Evolutionary conservation across 2,888 invertebrate genomes (phyloP), one percentile per base, ranked within the genome.

Genomic region (Orchesella flavescens): DNA sequence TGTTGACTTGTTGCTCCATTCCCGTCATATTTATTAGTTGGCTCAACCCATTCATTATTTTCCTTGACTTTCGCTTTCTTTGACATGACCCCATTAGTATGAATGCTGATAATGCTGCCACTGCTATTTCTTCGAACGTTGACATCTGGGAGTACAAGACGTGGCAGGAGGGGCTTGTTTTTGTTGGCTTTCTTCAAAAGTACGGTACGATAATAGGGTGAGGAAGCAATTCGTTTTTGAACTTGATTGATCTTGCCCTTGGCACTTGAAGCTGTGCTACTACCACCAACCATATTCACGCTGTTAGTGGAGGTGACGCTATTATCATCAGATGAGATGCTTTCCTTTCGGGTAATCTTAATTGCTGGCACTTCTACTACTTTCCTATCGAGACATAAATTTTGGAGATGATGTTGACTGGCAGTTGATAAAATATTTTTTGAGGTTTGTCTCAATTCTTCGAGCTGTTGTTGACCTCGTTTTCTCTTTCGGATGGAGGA

Each of bases 261-360:
- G 78, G 78, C 75, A 34, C 69, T 19, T 1, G 4, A 23, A 5
- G 13, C 21, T 1, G 12, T 12, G 9, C 43, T 49, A 13, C 21
- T 43, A n/a, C 49, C 44, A 19, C 49, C 83, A 74, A 74, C 53
- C 3, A 44, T 34, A 21, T 79, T 63, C 17, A 83, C 63, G 49
- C 78, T 83, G 21, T 78, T 83, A 5, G 74, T 55, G 12, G 83
- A 83, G 21, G 83, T 46, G 34, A 57, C 49, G 44, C 72, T 82
- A 23, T 74, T 83, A 44, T 83, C 83, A 49, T 83, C 83, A 0
- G 83, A 83, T 4, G 83, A 83, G 12, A 83, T 83, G 78, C 83
- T 83, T 44, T 83, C 83, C 44, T 72, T 78, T 19, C 83, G 44
- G 7, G 83, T 78, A 68, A 83, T 83, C 63, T 83, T 83, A 21